Evolutionary conservation across 2,797 vertebrate genomes (phyloP).

Genomic region (Nyctibius grandis): DNA sequence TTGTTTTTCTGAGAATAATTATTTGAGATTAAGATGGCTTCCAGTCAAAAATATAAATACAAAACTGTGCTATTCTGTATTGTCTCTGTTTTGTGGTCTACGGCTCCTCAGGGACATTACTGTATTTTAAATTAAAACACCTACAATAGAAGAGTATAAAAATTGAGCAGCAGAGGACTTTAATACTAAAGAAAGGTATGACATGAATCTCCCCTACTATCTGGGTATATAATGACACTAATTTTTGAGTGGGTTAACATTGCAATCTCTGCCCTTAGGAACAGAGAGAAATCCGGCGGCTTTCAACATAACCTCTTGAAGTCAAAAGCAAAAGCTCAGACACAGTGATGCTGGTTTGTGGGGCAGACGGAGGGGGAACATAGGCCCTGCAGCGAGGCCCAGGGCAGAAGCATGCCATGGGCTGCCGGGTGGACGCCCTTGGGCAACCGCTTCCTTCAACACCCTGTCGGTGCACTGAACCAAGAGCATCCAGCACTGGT

Average conservation of each 20-base stretch:
- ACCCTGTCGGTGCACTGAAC: background rate
- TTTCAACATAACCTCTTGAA: background rate
- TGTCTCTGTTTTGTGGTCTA: background rate
- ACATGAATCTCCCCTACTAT: background rate
- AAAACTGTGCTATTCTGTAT: background rate
- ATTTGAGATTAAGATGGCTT: background rate
- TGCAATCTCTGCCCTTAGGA: background rate
- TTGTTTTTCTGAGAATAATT: background rate
- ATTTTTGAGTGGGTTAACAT: background rate
- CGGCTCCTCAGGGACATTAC: background rate
- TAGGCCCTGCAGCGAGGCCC: rapidly evolving
- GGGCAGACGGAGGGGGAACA: background rate
- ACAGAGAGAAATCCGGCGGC: background rate
- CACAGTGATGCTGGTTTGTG: rapidly evolving
- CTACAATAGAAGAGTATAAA: background rate
- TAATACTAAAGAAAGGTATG: background rate
- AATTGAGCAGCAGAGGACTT: background rate
- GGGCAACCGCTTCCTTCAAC: background rate
- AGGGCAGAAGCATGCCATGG: background rate
- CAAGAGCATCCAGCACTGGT: background rate
- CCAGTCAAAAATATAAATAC: background rate
- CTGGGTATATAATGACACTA: background rate
- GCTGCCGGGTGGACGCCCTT: background rate
- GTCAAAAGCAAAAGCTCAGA: background rate
- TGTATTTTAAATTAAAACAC: background rate